A percentile compares a stretch with the other conserved stretches of the same genome.
Evolutionary conservation across 1,140 invertebrate species (phyloP).

Genomic region (Aradophagus sp.): DNA sequence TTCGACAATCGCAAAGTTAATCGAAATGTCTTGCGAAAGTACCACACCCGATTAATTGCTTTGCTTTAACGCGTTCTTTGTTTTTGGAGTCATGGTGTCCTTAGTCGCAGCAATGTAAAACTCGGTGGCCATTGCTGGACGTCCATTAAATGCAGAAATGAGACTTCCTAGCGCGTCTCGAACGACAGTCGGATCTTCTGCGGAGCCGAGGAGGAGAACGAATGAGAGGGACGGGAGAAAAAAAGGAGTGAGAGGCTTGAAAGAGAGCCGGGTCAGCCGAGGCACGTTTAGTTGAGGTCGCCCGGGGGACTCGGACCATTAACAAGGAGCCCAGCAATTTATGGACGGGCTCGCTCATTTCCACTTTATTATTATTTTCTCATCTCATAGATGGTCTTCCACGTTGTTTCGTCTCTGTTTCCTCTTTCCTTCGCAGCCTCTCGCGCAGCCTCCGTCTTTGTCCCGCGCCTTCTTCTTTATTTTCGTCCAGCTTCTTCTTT

Average conservation of each 20-base stretch:
- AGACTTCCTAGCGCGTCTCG: slow-evolving; percentile 68
- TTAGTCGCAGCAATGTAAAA: slow-evolving; percentile 58
- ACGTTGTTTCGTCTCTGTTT: slow-evolving; percentile 65
- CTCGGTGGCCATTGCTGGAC: slow-evolving; percentile 70
- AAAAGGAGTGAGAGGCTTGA: slow-evolving; percentile 25
- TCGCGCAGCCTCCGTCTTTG: slow-evolving; percentile 30
- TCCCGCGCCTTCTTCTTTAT: slow-evolving; percentile 34
- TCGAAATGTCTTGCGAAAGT: slow-evolving; percentile 19
- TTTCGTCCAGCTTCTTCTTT: slow-evolving; percentile 50
- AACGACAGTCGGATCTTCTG: slow-evolving; percentile 67
- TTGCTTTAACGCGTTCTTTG: slow-evolving; percentile 69
- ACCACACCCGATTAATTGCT: slow-evolving; percentile 70
- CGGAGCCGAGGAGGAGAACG: slow-evolving; percentile 29
- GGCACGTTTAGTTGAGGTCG: slow-evolving; percentile 72
- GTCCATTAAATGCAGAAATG: slow-evolving; percentile 74
- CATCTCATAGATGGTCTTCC: slow-evolving; percentile 73
- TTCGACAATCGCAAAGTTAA: slow-evolving; percentile 40
- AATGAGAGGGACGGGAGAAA: slow-evolving; percentile 24
- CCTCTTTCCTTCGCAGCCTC: slow-evolving; percentile 59
- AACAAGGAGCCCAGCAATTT: slow-evolving; percentile 75
- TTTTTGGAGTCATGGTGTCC: slow-evolving; percentile 61
- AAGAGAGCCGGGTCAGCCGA: slow-evolving; percentile 68
- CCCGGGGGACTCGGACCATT: slow-evolving; percentile 72
- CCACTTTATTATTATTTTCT: slow-evolving; percentile 76
- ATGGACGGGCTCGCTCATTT: slow-evolving; percentile 74